A percentile compares a stretch with the other conserved stretches of the same genome.
Evolutionary conservation across 2,113 vertebrate genomes (phyloP).

Genomic region (Galeopterus variegatus): DNA sequence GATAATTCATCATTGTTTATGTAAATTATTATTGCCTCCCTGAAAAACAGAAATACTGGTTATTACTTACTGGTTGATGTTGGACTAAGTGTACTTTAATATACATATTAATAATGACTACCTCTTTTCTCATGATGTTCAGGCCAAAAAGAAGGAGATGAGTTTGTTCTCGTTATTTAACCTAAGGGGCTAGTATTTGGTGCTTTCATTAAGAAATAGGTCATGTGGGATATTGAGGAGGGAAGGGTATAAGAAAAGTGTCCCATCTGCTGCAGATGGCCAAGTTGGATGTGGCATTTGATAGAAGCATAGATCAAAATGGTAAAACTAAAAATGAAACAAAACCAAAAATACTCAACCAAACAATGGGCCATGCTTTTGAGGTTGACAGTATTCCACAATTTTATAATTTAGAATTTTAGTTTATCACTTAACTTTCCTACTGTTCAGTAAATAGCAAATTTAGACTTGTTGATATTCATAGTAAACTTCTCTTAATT

Average conservation of each 20-base stretch:
- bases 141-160: neutral
- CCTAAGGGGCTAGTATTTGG: neutral
- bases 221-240: neutral
- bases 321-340: neutral
- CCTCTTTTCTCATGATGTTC: neutral
- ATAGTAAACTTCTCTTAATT: conserved; percentile 90
- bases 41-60: neutral
- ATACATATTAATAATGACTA: neutral
- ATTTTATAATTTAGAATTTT: conserved; percentile 54
- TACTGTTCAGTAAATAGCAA: conserved; percentile 81
- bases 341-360: neutral
- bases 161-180: neutral
- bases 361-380: neutral
- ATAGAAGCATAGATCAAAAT: neutral
- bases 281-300: neutral
- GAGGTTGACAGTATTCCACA: neutral
- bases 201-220: neutral
- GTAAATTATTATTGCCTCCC: neutral
- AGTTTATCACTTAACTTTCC: conserved; percentile 63
- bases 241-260: neutral
- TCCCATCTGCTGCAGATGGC: neutral
- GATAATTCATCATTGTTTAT: neutral
- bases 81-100: conserved; percentile 16
- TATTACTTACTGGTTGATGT: neutral
- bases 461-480: conserved; percentile 88